Evolutionary conservation across 2,888 invertebrate species (phyloP), one percentile per base, ranked within the genome.

Genomic region (Leistus spinibarbis): DNA sequence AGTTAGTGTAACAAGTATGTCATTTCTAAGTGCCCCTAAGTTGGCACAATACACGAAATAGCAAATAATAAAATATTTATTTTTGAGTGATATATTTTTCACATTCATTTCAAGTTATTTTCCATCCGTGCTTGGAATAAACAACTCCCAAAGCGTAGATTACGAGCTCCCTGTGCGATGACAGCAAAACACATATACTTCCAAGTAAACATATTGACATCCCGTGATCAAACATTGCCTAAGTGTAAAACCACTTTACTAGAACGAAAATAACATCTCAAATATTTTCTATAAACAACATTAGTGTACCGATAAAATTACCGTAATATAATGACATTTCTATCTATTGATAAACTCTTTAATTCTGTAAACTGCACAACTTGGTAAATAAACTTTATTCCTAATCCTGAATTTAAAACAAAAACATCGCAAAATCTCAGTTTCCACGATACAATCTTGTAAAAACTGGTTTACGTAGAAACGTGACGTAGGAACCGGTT

Each of bases 171-270:
- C 67, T 60, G 73, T 65, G 40, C 40, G 40, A 40, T 40, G 40
- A 40, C 40, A 40, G 40, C 40, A 40, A 40, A 40, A 40, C 13
- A 40, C 7, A 40, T 40, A 13, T 73, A 67, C 67, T 67, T 27
- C 73, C 67, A 53, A 56, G 57, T 60, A 73, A 73, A 73, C 62
- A 73, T 67, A 73, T 73, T 62, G 73, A 66, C 54, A 53, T 65
- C 63, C 56, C 57, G 65, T 54, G 72, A 65, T 72, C 72, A 72
- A 72, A 72, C 56, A 72, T 20, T 40, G 16, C 16, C 64, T 53
- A 71, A 71, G 57, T 65, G 57, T 65, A 22, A 56, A 54, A 20
- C 10, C 72, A 72, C 65, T 72, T 63, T 54, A 23, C 54, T 65
- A 16, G 16, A 20, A 10, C 62, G 17, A 56, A 23, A 63, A 63